phyloP scores from a whole-genome alignment of 2,888 invertebrate species.

The Tinea semifulvella region DNA sequence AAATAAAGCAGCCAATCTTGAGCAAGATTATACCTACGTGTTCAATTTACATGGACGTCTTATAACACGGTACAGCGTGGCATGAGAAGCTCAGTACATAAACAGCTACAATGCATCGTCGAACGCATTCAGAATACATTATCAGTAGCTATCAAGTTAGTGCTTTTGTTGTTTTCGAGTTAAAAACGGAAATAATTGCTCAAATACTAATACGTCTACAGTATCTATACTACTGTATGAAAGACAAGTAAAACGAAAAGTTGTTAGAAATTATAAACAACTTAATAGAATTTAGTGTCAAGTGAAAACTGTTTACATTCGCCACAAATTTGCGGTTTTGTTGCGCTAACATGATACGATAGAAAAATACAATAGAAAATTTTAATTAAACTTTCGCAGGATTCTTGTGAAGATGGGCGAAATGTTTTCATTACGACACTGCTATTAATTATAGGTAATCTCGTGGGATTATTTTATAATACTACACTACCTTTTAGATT shows the following conservation, averaged over 20 bases:
- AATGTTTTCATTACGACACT: neutral
- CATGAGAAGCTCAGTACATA: neutral
- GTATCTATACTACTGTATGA: too few relatives aligned
- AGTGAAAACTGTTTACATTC: neutral
- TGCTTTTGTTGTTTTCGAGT: neutral
- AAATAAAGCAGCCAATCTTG: too few relatives aligned
- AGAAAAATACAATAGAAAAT: neutral
- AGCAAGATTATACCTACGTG: neutral
- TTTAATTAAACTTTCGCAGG: neutral
- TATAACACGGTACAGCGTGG: neutral
- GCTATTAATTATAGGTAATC: too few relatives aligned
- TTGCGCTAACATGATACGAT: neutral
- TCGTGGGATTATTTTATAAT: too few relatives aligned
- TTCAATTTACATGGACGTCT: too few relatives aligned
- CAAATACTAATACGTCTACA: too few relatives aligned
- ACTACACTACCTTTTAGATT: too few relatives aligned
- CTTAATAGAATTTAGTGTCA: neutral
- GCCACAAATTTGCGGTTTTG: constrained; percentile 9
- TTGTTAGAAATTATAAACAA: too few relatives aligned
- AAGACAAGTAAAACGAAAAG: too few relatives aligned
- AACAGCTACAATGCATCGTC: neutral
- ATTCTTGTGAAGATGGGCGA: neutral
- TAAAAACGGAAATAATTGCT: neutral
- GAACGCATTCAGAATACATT: neutral
- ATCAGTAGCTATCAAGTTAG: neutral